These are phyloP conservation scores for Creontiades dilutus DNA, from an alignment of 2,888 invertebrate genomes.

Conservation along the genomic window DNA sequence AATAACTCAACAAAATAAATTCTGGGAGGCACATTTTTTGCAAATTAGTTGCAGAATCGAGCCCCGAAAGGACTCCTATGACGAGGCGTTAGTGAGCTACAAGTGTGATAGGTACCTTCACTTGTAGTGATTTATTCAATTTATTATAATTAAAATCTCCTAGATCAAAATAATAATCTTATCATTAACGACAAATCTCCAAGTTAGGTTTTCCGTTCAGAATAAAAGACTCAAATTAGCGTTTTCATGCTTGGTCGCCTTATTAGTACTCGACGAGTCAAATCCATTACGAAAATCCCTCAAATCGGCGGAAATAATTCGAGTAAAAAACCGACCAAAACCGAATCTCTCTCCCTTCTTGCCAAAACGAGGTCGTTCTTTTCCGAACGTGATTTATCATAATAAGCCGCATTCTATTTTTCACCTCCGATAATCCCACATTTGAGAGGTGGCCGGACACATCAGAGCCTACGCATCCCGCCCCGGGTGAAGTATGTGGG, in stretches of 20 bases:
- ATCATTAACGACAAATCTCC: too few relatives aligned
- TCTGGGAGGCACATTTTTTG: too few relatives aligned
- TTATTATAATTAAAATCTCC: too few relatives aligned
- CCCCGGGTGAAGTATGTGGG: conserved; percentile 34
- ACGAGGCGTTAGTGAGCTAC: too few relatives aligned
- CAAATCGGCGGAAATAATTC: conserved; percentile 14
- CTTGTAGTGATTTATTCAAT: too few relatives aligned
- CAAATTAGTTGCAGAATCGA: too few relatives aligned
- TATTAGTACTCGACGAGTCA: background rate
- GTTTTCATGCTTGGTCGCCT: background rate
- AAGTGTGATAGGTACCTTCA: too few relatives aligned
- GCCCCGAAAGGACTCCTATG: too few relatives aligned
- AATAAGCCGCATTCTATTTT: conserved; percentile 28
- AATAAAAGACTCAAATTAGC: background rate
- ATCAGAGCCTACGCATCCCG: conserved; percentile 29
- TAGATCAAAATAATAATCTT: too few relatives aligned
- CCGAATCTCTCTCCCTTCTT: background rate
- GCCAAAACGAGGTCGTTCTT: background rate
- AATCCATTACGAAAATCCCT: background rate
- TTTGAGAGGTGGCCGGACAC: conserved; percentile 21
- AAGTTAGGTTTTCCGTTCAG: background rate
- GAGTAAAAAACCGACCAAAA: background rate
- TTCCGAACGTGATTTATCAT: conserved; percentile 29
- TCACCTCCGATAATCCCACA: conserved; percentile 24
- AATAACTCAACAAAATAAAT: too few relatives aligned